Conservation (phyloP, 2,113 vertebrate species). For the Protobothrops mucrosquamatus region DNA sequence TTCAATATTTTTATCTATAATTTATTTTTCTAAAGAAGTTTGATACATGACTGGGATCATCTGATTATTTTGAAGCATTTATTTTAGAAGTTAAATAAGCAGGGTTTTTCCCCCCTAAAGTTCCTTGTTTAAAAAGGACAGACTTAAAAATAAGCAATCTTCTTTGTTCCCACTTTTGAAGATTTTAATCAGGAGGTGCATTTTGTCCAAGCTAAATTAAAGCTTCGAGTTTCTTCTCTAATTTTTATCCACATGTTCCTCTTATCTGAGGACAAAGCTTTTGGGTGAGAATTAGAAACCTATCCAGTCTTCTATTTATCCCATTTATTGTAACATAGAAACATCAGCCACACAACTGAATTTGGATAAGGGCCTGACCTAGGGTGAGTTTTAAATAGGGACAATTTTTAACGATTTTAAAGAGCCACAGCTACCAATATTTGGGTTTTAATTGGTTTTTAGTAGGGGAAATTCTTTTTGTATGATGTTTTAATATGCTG, state of each 20-base stretch:
- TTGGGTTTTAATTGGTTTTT: no score
- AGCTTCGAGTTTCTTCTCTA: background rate
- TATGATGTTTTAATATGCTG: no score
- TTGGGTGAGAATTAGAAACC: background rate
- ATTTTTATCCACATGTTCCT: background rate
- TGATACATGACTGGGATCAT: background rate
- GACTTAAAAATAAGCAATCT: background rate
- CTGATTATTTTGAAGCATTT: background rate
- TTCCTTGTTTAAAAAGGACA: background rate
- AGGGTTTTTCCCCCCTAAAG: background rate
- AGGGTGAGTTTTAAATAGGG: no score
- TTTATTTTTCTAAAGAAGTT: background rate
- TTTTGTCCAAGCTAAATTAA: background rate
- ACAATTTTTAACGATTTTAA: no score
- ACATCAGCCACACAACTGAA: background rate
- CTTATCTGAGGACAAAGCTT: background rate
- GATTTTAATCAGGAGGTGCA: no score
- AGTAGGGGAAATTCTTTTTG: no score
- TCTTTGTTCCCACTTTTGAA: background rate
- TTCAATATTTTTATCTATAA: background rate
- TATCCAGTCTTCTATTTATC: background rate
- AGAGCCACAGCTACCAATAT: no score
- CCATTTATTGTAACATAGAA: background rate
- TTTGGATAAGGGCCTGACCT: background rate
- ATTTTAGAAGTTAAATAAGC: background rate